Evolutionary conservation across 2,888 invertebrate species (phyloP).

Genomic region (Polymixis lichenea): DNA sequence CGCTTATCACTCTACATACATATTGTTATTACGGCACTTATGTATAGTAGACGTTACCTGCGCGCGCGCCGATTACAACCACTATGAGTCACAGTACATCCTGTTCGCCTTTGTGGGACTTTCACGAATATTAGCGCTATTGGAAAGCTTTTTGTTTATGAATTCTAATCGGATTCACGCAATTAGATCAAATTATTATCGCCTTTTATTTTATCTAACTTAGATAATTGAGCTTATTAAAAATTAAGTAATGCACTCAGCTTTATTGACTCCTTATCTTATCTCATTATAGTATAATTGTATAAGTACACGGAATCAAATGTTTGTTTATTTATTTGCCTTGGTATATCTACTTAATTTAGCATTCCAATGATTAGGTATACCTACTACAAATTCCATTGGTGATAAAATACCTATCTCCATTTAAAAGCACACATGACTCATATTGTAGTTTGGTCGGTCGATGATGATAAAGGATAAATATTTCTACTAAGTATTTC

Average conservation of each 20-base stretch:
- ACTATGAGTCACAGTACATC: constrained; percentile 84
- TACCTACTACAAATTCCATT: constrained; percentile 68
- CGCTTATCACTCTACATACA: constrained; percentile 82
- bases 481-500: constrained; percentile 73
- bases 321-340: constrained; percentile 66
- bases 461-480: constrained; percentile 72
- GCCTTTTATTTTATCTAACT: constrained; percentile 26
- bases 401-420: constrained; percentile 74
- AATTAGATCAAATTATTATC: constrained; percentile 30
- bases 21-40: constrained; percentile 76
- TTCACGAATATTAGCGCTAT: constrained; percentile 79
- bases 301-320: constrained; percentile 65
- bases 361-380: constrained; percentile 69
- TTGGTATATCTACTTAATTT: constrained; percentile 62
- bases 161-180: constrained; percentile 17
- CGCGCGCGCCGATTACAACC: constrained; percentile 84
- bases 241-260: constrained; percentile 59
- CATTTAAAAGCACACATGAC: constrained; percentile 70
- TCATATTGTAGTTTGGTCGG: constrained; percentile 70
- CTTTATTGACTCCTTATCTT: constrained; percentile 67
- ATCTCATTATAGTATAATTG: constrained; percentile 60
- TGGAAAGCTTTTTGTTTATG: constrained; percentile 71
- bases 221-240: constrained; percentile 40
- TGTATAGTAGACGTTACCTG: constrained; percentile 84
- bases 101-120: constrained; percentile 86